Conservation (phyloP, 2,888 invertebrate species). For the Calliscelio sp. region DNA sequence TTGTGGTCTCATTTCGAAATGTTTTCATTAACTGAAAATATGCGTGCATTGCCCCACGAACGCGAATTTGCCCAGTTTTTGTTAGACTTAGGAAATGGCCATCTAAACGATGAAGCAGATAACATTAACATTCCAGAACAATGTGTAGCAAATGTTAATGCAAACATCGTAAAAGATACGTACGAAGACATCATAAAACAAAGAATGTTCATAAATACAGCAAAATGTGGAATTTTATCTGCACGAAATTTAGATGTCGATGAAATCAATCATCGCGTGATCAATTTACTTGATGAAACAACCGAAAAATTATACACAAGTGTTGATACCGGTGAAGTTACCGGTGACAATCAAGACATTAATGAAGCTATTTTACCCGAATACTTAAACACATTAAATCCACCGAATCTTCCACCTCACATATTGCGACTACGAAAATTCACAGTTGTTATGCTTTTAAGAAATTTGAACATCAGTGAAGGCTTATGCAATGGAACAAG, state of each 20-base stretch:
- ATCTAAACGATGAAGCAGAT: slow-evolving; percentile 37
- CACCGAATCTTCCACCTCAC: neutral
- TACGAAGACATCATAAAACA: slow-evolving; percentile 7
- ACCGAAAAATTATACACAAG: slow-evolving; percentile 17
- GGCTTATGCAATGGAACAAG: neutral
- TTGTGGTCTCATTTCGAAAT: too few species aligned
- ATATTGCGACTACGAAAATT: too few species aligned
- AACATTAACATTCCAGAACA: slow-evolving; percentile 10
- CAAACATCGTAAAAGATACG: slow-evolving; percentile 61
- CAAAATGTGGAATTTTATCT: neutral
- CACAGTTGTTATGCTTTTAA: too few species aligned
- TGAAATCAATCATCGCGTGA: neutral
- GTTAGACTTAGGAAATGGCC: slow-evolving; percentile 45
- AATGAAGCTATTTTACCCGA: slow-evolving; percentile 28
- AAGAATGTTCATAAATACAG: slow-evolving; percentile 9
- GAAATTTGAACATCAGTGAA: neutral
- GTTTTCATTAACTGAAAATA: neutral
- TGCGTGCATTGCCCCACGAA: neutral
- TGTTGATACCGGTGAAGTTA: slow-evolving; percentile 12
- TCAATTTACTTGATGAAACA: slow-evolving; percentile 6
- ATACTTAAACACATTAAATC: slow-evolving; percentile 11
- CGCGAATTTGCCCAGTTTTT: neutral
- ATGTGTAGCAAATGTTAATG: neutral
- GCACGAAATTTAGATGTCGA: too few species aligned
- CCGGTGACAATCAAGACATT: slow-evolving; percentile 24